A percentile compares a stretch with the other conserved stretches of the same genome.
These are phyloP conservation scores for Erithacus rubecula DNA, from an alignment of 2,797 vertebrate species.

Conservation along the genomic window DNA sequence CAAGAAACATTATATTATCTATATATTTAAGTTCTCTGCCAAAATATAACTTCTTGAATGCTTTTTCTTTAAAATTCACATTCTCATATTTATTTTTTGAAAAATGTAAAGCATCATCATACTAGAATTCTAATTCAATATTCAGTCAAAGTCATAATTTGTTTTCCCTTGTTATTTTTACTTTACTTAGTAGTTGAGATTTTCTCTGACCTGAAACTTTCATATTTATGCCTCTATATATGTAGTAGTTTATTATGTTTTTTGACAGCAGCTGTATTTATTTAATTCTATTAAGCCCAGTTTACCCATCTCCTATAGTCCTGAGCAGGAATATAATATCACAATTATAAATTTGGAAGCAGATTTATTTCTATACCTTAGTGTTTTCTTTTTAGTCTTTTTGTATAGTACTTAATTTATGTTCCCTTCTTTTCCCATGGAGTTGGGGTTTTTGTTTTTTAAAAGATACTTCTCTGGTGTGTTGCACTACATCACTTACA, in stretches of 20 bases:
- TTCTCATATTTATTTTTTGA: background rate
- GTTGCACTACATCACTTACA: background rate
- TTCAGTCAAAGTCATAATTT: background rate
- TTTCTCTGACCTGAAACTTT: background rate
- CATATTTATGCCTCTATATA: background rate
- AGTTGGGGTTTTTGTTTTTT: accelerated
- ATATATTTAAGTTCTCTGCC: background rate
- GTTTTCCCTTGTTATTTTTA: background rate
- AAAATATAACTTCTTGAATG: background rate
- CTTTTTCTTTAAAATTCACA: background rate
- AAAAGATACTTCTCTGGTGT: background rate
- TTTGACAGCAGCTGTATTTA: background rate
- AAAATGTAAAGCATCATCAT: background rate
- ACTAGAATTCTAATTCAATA: background rate
- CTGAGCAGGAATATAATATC: background rate
- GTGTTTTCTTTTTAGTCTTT: background rate
- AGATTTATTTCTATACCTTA: background rate
- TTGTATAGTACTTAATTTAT: background rate
- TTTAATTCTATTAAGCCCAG: background rate
- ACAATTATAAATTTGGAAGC: background rate
- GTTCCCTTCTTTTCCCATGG: background rate
- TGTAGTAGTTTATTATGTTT: background rate
- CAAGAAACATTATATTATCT: background rate
- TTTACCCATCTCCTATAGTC: background rate
- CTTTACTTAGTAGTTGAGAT: background rate